Conservation (phyloP, 2,797 vertebrate species). For the Notolabrus celidotus region DNA sequence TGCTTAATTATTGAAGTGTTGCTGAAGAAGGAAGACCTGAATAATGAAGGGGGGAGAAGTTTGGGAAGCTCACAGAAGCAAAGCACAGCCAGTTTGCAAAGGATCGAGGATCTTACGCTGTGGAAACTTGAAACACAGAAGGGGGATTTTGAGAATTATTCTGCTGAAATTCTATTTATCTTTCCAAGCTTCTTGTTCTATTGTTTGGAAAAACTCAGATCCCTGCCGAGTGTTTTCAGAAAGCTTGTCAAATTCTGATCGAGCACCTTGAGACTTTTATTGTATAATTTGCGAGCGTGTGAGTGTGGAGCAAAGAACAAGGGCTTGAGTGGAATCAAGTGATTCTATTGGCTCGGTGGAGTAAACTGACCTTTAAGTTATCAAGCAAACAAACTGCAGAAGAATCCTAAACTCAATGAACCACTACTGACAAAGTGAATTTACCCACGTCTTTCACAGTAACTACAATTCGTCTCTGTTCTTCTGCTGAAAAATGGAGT, state of each 20-base stretch:
- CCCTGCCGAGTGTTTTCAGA: constrained; percentile 44
- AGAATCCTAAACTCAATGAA: constrained; percentile 60
- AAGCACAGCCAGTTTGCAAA: constrained; percentile 60
- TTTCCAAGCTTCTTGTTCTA: constrained; percentile 48
- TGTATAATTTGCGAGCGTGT: constrained; percentile 65
- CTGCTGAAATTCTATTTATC: constrained; percentile 50
- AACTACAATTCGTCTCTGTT: constrained; percentile 46
- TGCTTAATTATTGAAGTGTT: constrained; percentile 80
- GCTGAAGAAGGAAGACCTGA: constrained; percentile 72
- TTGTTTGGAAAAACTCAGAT: constrained; percentile 32
- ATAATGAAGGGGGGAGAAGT: constrained; percentile 73
- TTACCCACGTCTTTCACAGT: constrained; percentile 57
- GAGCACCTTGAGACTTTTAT: constrained; percentile 56
- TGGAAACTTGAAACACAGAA: constrained; percentile 43
- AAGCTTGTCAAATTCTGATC: constrained; percentile 60
- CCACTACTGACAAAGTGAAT: constrained; percentile 69
- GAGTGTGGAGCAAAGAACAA: constrained; percentile 50
- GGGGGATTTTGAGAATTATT: constrained; percentile 53
- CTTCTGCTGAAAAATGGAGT: constrained; percentile 13
- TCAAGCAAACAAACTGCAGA: constrained; percentile 77
- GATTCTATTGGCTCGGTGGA: constrained; percentile 64
- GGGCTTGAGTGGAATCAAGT: constrained; percentile 42
- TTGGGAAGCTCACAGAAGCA: constrained; percentile 66
- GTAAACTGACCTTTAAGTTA: constrained; percentile 81
- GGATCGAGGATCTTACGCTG: constrained; percentile 50